Base-by-base conservation (phyloP, 2,113 vertebrate species). In the Suncus etruscus region DNA sequence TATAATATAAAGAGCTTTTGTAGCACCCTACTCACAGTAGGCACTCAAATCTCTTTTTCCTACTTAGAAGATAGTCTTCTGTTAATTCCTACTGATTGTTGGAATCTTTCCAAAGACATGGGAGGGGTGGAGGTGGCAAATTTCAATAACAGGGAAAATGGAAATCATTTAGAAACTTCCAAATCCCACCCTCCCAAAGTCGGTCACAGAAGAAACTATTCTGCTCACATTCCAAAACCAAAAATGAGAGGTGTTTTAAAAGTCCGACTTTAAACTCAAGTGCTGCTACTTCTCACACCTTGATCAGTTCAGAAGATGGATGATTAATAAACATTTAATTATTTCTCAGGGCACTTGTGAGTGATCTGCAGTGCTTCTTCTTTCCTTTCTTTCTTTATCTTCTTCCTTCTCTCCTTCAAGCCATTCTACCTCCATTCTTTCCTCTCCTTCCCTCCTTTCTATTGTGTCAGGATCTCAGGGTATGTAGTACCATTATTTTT, bases 301-400 rank as follows among this genome's bases (percentile, higher is more conserved):
- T 39, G 69, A 31, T 76, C 78, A 83, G 65, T 63, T 25, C 75
- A 39, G 31, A 75, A 48, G 32, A 45, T 11, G 65, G 85, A 78
- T 73, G 48, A 90, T 74, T 95, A 76, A 90, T 58, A 96, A 94
- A 27, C 75, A 87, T 5, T 91, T 86, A 51, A 74, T 81, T 70
- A 65, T 82, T 87, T 75, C 58, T 86, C 18, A 82, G 10, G 31
- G 76, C 70, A 75, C 32, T 54, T 29, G 58, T n/a, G 86, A 75
- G 80, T 12, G 75, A 80, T 69, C 32, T 24, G 74, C 92, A 90
- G 16, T 22, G 39, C 58, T 18, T 51, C 89, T 0, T 4, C 0
- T 80, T 16, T 94, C 90, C 68, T 76, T n/a, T n/a, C n/a, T n/a
- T n/a, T n/a, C n/a, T n/a, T n/a, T n/a, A n/a, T n/a, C n/a, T n/a